Evolutionary conservation across 2,888 invertebrate genomes (phyloP).

Genomic region (Reticulitermes lucifugus): DNA sequence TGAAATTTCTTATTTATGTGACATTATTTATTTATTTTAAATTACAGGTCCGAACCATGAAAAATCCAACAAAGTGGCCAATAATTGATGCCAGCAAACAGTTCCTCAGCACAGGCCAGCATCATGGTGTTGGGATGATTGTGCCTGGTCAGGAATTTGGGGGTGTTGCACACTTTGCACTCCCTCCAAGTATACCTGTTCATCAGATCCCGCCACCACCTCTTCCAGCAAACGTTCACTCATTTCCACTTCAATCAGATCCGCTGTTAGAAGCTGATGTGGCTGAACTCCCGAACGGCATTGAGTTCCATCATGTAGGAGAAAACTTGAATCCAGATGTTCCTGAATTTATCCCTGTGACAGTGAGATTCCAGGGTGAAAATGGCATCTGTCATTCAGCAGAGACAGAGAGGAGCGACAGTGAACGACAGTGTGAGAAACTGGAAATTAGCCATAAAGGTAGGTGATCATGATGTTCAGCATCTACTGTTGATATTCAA

Average conservation of each 20-base stretch:
- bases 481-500: too few relatives aligned
- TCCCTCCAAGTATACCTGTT: conserved; percentile 34
- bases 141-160: conserved; percentile 42
- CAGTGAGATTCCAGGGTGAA: conserved; percentile 58
- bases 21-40: too few relatives aligned
- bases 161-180: conserved; percentile 55
- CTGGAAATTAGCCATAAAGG: neutral
- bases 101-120: conserved; percentile 9
- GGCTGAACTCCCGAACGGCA: neutral
- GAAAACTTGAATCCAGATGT: conserved; percentile 86
- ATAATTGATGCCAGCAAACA: conserved; percentile 69
- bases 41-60: conserved; percentile 82
- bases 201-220: conserved; percentile 54
- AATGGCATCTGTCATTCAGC: conserved; percentile 57
- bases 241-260: neutral
- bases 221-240: conserved; percentile 49
- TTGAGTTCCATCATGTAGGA: conserved; percentile 26
- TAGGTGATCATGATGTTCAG: neutral
- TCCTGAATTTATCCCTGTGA: conserved; percentile 83
- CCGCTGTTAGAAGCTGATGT: neutral
- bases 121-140: neutral
- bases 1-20: too few relatives aligned
- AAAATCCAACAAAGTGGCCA: conserved; percentile 91
- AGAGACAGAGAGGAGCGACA: conserved; percentile 30
- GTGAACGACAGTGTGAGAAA: neutral